Evolutionary conservation across 2,888 invertebrate genomes (phyloP).

Genomic region (Tinea pellionella): DNA sequence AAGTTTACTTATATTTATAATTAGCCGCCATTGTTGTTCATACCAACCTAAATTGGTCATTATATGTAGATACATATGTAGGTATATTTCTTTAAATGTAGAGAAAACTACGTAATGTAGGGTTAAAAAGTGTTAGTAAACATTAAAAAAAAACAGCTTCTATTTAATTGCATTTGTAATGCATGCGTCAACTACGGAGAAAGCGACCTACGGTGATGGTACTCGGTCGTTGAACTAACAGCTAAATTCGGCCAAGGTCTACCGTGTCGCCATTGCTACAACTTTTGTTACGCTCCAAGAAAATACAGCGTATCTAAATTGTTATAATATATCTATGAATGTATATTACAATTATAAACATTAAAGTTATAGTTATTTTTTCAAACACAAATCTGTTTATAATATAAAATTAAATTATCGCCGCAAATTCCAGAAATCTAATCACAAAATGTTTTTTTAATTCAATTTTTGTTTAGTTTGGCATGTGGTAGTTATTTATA

Average conservation of each 20-base stretch:
- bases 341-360: no score
- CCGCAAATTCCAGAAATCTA: neutral
- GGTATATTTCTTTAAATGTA: no score
- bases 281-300: neutral
- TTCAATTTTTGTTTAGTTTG: conserved; percentile 4
- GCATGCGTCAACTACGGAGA: conserved; percentile 38
- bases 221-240: conserved; percentile 53
- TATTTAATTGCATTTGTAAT: conserved; percentile 27
- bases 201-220: conserved; percentile 41
- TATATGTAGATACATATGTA: no score
- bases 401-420: neutral
- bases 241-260: conserved; percentile 68
- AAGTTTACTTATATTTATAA: no score
- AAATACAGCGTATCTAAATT: neutral
- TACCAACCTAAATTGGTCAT: no score
- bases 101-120: no score
- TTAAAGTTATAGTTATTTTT: no score
- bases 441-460: neutral
- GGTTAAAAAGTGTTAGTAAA: neutral
- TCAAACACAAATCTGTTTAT: neutral
- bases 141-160: neutral
- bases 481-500: conserved; percentile 43
- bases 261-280: conserved; percentile 23
- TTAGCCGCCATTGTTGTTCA: no score
- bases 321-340: neutral